These are phyloP conservation scores for Odontophorus gujanensis DNA, from an alignment of 2,113 vertebrate species.

Conservation along the genomic window DNA sequence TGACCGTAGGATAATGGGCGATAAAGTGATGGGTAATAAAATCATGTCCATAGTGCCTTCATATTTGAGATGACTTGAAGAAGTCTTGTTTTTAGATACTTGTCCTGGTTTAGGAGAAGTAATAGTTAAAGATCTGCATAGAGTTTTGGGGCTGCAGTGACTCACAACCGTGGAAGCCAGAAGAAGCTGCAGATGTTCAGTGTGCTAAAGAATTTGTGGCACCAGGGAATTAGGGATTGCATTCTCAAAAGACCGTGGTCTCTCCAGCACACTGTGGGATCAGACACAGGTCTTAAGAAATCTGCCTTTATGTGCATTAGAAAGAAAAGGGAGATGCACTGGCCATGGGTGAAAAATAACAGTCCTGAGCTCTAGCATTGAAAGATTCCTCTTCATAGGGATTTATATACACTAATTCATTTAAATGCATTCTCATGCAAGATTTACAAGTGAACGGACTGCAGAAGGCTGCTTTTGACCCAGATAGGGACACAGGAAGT, in stretches of 20 bases:
- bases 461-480: not conserved
- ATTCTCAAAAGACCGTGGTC: not conserved
- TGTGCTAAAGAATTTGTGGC: not conserved
- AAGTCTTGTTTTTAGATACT: not conserved
- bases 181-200: not conserved
- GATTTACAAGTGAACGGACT: not conserved
- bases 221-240: not conserved
- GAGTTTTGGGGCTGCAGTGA: not conserved
- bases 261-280: not conserved
- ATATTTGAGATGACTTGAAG: not conserved
- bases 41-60: not conserved
- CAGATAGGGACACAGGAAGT: not conserved
- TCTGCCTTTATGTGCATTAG: not conserved
- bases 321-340: not conserved
- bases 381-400: not conserved
- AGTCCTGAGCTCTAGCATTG: not conserved
- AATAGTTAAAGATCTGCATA: not conserved
- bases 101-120: not conserved
- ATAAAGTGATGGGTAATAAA: constrained; percentile 9
- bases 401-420: not conserved
- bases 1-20: not conserved
- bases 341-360: not conserved
- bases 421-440: not conserved
- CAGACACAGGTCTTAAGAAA: not conserved
- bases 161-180: not conserved